These are phyloP conservation scores for Diogma glabrata DNA, from an alignment of 2,888 invertebrate species.

Conservation along the genomic window DNA sequence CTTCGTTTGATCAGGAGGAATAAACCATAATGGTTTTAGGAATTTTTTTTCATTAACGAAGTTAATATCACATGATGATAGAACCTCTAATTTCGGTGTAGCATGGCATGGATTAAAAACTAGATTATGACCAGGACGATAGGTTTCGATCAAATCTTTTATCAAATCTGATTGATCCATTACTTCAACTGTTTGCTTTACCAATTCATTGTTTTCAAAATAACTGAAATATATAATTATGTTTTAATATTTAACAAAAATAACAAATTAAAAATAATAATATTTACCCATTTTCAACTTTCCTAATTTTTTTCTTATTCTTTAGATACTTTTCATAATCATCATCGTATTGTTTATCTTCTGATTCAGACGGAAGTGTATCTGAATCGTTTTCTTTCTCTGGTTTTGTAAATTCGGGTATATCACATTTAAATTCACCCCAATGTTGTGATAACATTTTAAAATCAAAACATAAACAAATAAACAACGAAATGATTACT, in stretches of 20 bases:
- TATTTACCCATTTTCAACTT: too few species aligned
- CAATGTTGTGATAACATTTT: conserved; percentile 2
- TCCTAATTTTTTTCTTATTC: too few species aligned
- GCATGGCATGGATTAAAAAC: conserved; percentile 33
- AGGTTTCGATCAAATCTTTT: conserved; percentile 33
- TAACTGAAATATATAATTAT: not conserved
- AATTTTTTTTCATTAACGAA: conserved; percentile 31
- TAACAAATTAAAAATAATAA: too few species aligned
- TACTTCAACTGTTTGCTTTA: conserved; percentile 35
- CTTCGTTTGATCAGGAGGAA: conserved; percentile 29
- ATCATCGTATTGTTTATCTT: too few species aligned
- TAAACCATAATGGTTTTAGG: conserved; percentile 28
- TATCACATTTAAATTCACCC: conserved; percentile 3
- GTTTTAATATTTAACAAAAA: not conserved
- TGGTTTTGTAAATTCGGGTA: not conserved
- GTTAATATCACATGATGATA: conserved; percentile 31
- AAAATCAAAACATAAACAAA: too few species aligned
- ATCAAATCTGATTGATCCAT: conserved; percentile 36
- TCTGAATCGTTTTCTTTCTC: not conserved
- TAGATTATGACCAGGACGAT: conserved; percentile 24
- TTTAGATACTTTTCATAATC: too few species aligned
- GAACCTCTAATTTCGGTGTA: conserved; percentile 35
- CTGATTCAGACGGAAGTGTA: too few species aligned
- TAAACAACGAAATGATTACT: too few species aligned
- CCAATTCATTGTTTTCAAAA: conserved; percentile 26